Conservation (phyloP, 1,140 invertebrate species). For the Papilio machaon region DNA sequence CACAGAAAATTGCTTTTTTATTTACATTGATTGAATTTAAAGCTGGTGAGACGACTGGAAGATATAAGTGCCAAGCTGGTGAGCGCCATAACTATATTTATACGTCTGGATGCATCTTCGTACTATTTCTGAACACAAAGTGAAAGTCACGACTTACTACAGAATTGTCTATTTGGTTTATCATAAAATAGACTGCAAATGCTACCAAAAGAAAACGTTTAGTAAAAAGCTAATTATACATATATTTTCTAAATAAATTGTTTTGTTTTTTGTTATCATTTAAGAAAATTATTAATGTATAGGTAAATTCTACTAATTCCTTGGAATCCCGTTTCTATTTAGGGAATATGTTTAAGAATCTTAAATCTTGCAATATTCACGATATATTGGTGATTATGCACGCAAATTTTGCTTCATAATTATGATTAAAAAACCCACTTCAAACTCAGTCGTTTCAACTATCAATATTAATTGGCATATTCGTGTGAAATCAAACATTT, state of each 20-base stretch:
- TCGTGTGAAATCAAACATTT: not conserved
- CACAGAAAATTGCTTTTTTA: not conserved
- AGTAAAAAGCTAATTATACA: too few relatives aligned
- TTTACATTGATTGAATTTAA: not conserved
- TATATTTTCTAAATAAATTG: too few relatives aligned
- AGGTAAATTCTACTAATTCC: not conserved
- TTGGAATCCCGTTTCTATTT: too few relatives aligned
- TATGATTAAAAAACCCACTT: not conserved
- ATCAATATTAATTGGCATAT: not conserved
- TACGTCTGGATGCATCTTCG: constrained; percentile 51
- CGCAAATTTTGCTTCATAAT: too few relatives aligned
- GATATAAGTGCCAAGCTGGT: constrained; percentile 48
- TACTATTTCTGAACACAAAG: constrained; percentile 52
- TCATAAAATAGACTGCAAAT: not conserved
- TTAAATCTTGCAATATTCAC: too few relatives aligned
- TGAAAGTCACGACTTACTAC: constrained; percentile 43
- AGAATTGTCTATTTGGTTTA: constrained; percentile 31
- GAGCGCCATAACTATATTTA: constrained; percentile 52
- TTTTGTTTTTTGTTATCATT: too few relatives aligned
- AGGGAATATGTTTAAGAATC: too few relatives aligned
- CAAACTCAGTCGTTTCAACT: not conserved
- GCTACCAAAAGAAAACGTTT: not conserved
- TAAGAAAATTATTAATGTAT: not conserved
- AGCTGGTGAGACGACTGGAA: not conserved
- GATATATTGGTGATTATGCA: too few relatives aligned